Evolutionary conservation across 2,113 vertebrate species (phyloP).

Genomic region (Psilopogon haemacephalus): DNA sequence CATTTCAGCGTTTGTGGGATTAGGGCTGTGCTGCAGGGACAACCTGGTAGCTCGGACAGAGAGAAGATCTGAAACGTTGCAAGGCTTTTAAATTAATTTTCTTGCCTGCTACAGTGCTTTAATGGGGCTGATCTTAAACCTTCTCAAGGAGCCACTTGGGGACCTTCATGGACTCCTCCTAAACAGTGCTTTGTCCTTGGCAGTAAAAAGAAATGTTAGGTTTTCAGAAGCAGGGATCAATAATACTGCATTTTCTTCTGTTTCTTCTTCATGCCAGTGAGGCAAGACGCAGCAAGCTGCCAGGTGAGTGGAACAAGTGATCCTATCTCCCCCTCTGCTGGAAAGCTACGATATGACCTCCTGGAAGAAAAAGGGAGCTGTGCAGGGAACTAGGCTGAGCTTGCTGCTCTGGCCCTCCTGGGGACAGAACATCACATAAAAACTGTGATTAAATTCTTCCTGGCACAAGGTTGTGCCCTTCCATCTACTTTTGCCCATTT

Average conservation of each 20-base stretch:
- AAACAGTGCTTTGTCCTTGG: conserved; percentile 30
- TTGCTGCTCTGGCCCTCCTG: neutral
- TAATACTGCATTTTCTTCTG: neutral
- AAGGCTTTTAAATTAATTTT: neutral
- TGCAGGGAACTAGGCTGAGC: accelerated
- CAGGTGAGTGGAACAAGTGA: neutral
- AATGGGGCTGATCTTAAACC: neutral
- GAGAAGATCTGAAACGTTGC: neutral
- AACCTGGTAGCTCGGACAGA: neutral
- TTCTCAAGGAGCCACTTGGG: neutral
- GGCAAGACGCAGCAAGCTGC: accelerated
- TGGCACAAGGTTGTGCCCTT: neutral
- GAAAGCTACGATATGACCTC: neutral
- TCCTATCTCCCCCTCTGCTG: conserved; percentile 68
- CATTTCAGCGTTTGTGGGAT: neutral
- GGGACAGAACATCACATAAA: neutral
- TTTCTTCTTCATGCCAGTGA: neutral
- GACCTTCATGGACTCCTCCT: neutral
- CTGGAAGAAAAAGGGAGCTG: neutral
- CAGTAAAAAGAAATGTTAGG: neutral
- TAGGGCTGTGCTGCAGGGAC: neutral
- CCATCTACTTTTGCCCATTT: neutral
- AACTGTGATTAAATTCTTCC: neutral
- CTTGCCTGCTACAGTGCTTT: neutral
- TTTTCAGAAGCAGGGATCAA: conserved; percentile 4